Evolutionary conservation across 1,140 invertebrate genomes (phyloP).

Genomic region (Cyclina sinensis): DNA sequence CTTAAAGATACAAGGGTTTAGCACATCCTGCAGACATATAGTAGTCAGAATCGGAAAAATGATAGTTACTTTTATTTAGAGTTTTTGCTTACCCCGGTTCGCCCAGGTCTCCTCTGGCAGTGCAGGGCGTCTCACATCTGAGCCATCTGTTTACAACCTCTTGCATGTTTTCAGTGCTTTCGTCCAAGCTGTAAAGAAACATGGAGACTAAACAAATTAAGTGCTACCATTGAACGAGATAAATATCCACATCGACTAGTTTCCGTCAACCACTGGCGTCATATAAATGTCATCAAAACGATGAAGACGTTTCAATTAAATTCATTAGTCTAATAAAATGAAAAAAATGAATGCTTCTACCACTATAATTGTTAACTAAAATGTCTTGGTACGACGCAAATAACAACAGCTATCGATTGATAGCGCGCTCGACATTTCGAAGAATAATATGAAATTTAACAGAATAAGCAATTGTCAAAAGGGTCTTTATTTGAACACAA

Average conservation of each 20-base stretch:
- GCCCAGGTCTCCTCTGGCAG: conserved; percentile 39
- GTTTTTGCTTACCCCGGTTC: conserved; percentile 30
- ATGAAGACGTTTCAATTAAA: conserved; percentile 33
- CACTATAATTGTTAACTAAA: conserved; percentile 35
- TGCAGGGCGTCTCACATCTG: conserved; percentile 41
- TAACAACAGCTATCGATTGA: conserved; percentile 28
- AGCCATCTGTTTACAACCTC: conserved; percentile 42
- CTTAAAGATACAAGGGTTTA: conserved; percentile 40
- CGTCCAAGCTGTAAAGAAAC: conserved; percentile 39
- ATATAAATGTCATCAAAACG: conserved; percentile 40
- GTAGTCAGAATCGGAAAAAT: conserved; percentile 40
- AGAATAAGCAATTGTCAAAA: conserved; percentile 31
- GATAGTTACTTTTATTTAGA: conserved; percentile 45
- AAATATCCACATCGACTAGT: conserved; percentile 38
- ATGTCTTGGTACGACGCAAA: conserved; percentile 32
- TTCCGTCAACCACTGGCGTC: conserved; percentile 35
- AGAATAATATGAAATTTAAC: conserved; percentile 27
- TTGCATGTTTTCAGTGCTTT: conserved; percentile 43
- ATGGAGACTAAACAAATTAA: conserved; percentile 35
- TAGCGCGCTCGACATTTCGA: conserved; percentile 31
- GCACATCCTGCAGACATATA: conserved; percentile 44
- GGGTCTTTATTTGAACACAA: conserved; percentile 29
- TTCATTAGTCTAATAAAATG: conserved; percentile 46
- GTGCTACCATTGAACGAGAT: conserved; percentile 45
- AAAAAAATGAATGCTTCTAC: conserved; percentile 15